Evolutionary conservation across 2,113 vertebrate species (phyloP), one percentile per base, ranked within the genome.

Genomic region (Triplophysa rosa): DNA sequence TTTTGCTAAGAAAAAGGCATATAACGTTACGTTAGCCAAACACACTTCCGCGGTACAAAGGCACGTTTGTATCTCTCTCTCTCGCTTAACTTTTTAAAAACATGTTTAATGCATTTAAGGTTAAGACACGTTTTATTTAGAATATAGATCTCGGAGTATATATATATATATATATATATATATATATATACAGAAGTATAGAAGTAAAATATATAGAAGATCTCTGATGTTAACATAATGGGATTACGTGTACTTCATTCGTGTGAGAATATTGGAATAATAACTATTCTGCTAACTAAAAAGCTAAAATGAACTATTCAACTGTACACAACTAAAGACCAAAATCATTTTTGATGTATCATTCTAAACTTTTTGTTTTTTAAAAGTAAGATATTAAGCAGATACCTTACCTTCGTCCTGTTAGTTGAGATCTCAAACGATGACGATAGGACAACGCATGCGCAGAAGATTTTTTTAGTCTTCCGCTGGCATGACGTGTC

Each of bases 401-500:
- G 26, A 0, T 40, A 67, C 80, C 47, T 14, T 66, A 84, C 83
- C 83, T 84, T 67, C 74, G 8, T 26, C n/a, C 33, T 21, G 23
- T 76, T 40, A n/a, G 2, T 65, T 11, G n/a, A 9, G 26, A 6
- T 23, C 56, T 6, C 19, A 1, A 56, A 3, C 4, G 58, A 19
- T 26, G 70, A 84, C 59, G 68, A 77, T 17, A 19, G 47, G 0
- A 1, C 1, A 0, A 17, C 70, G 76, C 83, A 82, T 54, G 83
- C 83, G 80, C 83, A 81, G 47, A 79, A 26, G 33, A 42, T 45
- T 76, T 79, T 21, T n/a, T n/a, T n/a, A n/a, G 26, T 47, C 40
- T 68, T 74, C 47, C 47, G 49, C 64, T 61, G 64, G 45, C 40
- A 64, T 65, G 76, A 76, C 76, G 71, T 82, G 83, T 79, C 83